Evolutionary conservation across 2,888 invertebrate species (phyloP), one percentile per base, ranked within the genome.

Genomic region (Punctoribates punctum): DNA sequence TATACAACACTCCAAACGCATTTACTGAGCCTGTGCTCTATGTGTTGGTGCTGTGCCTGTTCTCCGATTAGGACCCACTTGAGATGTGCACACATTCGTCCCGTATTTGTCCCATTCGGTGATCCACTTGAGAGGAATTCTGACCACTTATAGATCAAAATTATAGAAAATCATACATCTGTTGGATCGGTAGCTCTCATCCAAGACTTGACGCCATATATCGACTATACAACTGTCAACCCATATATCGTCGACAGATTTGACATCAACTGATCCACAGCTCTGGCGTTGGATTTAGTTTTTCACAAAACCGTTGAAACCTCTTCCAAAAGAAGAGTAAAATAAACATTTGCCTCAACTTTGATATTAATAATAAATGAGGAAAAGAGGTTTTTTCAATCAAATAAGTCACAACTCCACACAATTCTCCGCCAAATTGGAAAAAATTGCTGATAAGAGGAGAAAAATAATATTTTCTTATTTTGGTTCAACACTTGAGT

Each of bases 11-110:
- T 70, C 20, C 20, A 70, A 70, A 46, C 46, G 42, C 70, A 70
- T 70, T 70, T 70, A n/a, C 15, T 25, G 11, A n/a, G 29, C 17
- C 62, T 27, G 27, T 65, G n/a, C 34, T 34, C 27, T 60, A 13
- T 3, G n/a, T 27, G 62, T 34, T 34, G 62, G n/a, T 27, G 62
- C 17, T 34, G 62, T 27, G 23, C 25, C 34, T 65, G n/a, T 65
- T 29, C 65, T 20, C 65, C 70, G 42, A 70, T 42, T 70, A 70
- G 70, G 70, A 70, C 70, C 62, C 70, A 70, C 70, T 70, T 70
- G 42, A 70, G 38, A 34, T 29, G 20, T 20, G 25, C 42, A 46
- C 70, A 46, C 70, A 29, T 42, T 70, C 34, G 5, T 57, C 48
- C 23, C 23, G 15, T 34, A 42, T 70, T 13, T 70, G 70, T 70